Conservation (phyloP, 2,113 vertebrate genomes). For the Nyctereutes procyonoides region DNA sequence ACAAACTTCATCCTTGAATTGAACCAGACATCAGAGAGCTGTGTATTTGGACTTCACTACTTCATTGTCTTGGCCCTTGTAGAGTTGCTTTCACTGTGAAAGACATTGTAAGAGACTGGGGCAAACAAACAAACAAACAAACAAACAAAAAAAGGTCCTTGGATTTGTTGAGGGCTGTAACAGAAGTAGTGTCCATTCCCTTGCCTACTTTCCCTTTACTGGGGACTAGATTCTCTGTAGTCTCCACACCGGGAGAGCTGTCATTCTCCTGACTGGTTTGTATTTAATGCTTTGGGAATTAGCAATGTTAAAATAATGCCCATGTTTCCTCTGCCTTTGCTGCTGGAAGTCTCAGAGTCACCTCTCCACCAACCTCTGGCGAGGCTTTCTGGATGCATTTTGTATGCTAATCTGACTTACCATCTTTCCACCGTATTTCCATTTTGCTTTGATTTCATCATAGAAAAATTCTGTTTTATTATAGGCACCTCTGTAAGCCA, state of each 20-base stretch:
- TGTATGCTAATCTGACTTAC: neutral
- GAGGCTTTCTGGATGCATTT: neutral
- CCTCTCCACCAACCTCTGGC: neutral
- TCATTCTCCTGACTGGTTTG: neutral
- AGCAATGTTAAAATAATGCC: neutral
- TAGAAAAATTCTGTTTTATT: neutral
- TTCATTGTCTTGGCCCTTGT: neutral
- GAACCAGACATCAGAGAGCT: neutral
- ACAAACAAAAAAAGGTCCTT: neutral
- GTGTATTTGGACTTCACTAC: neutral
- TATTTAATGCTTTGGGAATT: neutral
- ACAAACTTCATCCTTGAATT: neutral
- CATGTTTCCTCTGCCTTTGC: neutral
- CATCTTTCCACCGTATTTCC: neutral
- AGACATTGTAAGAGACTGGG: neutral
- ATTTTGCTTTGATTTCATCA: conserved; percentile 24
- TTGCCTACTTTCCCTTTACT: neutral
- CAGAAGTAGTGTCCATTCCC: neutral
- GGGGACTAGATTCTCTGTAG: neutral
- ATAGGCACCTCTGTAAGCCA: neutral
- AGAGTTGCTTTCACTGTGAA: neutral
- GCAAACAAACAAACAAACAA: neutral
- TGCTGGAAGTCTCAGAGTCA: neutral
- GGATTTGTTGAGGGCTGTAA: neutral
- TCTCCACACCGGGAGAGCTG: neutral